A percentile compares a stretch with the other conserved stretches of the same genome.
phyloP scores from a whole-genome alignment of 2,113 vertebrate genomes.

The Ictidomys tridecemlineatus region DNA sequence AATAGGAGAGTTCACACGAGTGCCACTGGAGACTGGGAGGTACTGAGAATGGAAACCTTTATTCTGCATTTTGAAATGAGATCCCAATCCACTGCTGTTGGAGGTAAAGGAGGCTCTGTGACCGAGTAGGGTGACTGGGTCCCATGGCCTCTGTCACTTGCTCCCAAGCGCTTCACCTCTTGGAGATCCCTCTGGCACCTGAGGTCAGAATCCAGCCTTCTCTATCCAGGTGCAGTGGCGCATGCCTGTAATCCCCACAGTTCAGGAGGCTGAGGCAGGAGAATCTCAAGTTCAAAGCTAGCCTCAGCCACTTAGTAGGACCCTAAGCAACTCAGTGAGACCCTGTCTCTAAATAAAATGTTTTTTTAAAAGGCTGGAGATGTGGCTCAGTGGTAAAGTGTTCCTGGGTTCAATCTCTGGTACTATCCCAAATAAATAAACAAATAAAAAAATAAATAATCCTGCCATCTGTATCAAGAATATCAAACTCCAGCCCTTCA shows the following conservation, averaged over 20 bases:
- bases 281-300: no score
- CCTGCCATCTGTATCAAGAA: not conserved
- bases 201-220: not conserved
- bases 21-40: not conserved
- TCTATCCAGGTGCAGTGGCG: no score
- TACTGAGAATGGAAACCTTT: not conserved
- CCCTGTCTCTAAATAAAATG: no score
- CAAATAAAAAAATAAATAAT: not conserved
- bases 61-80: not conserved
- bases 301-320: no score
- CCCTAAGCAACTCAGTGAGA: no score
- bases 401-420: no score
- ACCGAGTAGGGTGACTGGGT: not conserved
- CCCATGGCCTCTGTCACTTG: fast-evolving
- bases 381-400: no score
- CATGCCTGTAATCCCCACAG: no score
- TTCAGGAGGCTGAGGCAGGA: no score
- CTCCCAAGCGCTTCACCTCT: not conserved
- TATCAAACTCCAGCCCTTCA: not conserved
- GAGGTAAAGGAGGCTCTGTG: not conserved
- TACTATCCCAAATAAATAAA: no score
- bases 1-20: not conserved
- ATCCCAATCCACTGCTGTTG: not conserved
- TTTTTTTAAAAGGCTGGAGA: no score
- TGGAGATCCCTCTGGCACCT: not conserved